phyloP scores from a whole-genome alignment of 2,888 invertebrate genomes.

The Fragum sueziense region DNA sequence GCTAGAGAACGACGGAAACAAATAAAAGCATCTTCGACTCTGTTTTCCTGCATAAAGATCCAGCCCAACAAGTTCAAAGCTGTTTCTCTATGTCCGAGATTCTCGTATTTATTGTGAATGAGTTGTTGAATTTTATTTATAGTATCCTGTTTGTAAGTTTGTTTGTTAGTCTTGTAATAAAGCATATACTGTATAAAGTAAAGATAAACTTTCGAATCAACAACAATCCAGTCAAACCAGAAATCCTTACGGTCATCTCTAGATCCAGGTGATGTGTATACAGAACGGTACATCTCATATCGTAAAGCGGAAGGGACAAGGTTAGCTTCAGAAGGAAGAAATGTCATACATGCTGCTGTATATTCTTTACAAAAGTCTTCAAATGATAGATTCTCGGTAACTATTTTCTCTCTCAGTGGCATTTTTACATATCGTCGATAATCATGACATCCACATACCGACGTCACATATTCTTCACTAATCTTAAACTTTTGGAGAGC shows the following conservation, averaged over 20 bases:
- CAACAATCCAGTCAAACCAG: background rate
- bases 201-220: background rate
- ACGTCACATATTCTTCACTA: background rate
- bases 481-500: background rate
- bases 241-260: background rate
- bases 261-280: background rate
- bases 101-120: background rate
- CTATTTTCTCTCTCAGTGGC: background rate
- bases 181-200: conserved; percentile 11
- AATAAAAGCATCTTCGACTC: background rate
- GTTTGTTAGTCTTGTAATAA: background rate
- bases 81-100: conserved; percentile 7
- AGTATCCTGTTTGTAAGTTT: background rate
- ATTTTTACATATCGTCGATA: background rate
- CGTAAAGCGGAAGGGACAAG: background rate
- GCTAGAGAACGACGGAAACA: background rate
- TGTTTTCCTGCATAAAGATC: background rate
- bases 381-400: background rate
- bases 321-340: background rate
- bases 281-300: conserved; percentile 16
- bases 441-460: background rate
- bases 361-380: background rate
- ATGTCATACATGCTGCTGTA: background rate
- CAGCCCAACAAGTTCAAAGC: conserved; percentile 6
- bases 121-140: background rate